Conservation (phyloP, 2,113 vertebrate species). For the Cynocephalus volans region DNA sequence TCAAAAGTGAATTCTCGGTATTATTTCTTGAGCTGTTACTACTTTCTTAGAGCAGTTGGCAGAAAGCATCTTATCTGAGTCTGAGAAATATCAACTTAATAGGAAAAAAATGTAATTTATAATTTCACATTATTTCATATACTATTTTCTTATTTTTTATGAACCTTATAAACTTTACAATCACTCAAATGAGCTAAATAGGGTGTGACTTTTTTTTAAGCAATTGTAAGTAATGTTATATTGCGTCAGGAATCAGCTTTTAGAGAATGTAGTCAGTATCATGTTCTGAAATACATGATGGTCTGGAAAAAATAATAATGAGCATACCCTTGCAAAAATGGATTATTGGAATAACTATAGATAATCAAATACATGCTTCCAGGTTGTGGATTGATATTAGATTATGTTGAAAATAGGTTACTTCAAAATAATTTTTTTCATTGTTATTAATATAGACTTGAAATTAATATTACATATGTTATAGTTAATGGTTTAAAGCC, state of each 20-base stretch:
- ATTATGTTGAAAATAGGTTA: conserved; percentile 21
- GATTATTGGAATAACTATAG: neutral
- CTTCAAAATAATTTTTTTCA: neutral
- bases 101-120: neutral
- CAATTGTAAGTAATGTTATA: neutral
- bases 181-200: neutral
- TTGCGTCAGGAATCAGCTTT: neutral
- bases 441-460: neutral
- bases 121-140: neutral
- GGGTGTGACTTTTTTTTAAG: neutral
- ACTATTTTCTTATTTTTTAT: neutral
- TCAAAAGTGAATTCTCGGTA: neutral
- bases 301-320: neutral
- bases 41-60: neutral
- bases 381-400: neutral
- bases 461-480: neutral
- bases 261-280: neutral
- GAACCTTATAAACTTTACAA: neutral
- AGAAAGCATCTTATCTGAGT: neutral
- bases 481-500: neutral
- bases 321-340: neutral
- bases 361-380: neutral
- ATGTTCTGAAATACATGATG: conserved; percentile 38
- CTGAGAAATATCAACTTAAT: neutral
- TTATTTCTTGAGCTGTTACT: neutral